phyloP scores from a whole-genome alignment of 2,797 vertebrate species.

The Enteromius trimaculatus region DNA sequence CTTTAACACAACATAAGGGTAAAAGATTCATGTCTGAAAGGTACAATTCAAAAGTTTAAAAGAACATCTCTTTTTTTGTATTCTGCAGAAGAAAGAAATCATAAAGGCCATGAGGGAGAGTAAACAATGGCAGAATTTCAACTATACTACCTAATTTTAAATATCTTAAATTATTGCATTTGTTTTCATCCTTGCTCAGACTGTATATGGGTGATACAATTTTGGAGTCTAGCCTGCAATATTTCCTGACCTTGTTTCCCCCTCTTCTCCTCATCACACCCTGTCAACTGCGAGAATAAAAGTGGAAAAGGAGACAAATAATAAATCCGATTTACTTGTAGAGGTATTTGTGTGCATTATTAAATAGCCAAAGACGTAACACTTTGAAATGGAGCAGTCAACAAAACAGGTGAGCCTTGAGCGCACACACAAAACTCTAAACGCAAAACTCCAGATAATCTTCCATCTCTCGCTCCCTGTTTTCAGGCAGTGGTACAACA shows the following conservation, averaged over 20 bases:
- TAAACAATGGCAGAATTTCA: background rate
- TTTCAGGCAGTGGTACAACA: constrained; percentile 57
- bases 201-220: background rate
- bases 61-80: background rate
- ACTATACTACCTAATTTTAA: background rate
- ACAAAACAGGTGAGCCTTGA: constrained; percentile 24
- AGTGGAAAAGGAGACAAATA: background rate
- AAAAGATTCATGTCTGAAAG: background rate
- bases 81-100: background rate
- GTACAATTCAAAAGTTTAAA: background rate
- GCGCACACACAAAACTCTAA: constrained; percentile 48
- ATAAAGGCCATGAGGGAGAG: background rate
- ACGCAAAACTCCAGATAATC: constrained; percentile 69
- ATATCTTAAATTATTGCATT: background rate
- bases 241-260: background rate
- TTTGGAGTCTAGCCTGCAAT: background rate
- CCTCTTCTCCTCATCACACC: background rate
- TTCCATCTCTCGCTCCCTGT: constrained; percentile 69
- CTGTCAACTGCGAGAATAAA: background rate
- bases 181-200: background rate
- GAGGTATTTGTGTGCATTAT: background rate
- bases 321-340: background rate
- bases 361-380: background rate
- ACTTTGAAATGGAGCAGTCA: constrained; percentile 16
- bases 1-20: background rate